Percentiles rank a stretch among this genome's conserved stretches.
Conservation (phyloP, 2,113 vertebrate genomes). For the Paracanthobrama guichenoti region DNA sequence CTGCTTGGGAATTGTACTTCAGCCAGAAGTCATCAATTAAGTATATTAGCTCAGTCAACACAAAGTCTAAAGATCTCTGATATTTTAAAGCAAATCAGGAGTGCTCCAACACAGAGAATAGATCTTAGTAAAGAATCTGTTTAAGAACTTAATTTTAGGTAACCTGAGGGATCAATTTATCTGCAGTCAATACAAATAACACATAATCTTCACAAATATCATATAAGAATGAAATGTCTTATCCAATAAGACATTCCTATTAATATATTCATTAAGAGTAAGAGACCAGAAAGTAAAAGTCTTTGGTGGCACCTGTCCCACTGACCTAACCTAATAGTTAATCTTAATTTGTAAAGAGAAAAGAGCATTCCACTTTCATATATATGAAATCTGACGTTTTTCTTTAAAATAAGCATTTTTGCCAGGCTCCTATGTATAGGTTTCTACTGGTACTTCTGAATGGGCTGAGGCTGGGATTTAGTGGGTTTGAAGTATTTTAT, state of each 20-base stretch:
- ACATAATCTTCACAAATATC: background rate
- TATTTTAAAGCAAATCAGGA: background rate
- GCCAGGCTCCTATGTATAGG: no score
- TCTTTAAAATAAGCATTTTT: no score
- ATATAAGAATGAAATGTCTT: background rate
- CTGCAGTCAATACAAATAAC: background rate
- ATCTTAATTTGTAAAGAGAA: no score
- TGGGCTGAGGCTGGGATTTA: no score
- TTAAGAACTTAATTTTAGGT: no score
- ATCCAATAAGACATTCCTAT: background rate
- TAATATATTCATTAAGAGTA: background rate
- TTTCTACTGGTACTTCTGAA: no score
- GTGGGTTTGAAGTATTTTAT: no score
- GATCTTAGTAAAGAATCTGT: no score
- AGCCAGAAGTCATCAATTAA: slow-evolving; percentile 8
- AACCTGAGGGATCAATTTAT: background rate
- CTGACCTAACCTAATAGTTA: no score
- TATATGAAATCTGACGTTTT: no score
- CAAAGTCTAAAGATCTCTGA: background rate
- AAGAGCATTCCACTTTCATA: no score
- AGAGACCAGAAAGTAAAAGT: background rate
- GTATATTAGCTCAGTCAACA: slow-evolving; percentile 2
- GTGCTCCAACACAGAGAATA: background rate
- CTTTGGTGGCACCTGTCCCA: no score
- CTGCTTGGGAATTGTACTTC: background rate